A percentile compares a stretch with the other conserved stretches of the same genome.
Conservation (phyloP, 1,140 invertebrate species). For the Leptopilina clavipes region DNA sequence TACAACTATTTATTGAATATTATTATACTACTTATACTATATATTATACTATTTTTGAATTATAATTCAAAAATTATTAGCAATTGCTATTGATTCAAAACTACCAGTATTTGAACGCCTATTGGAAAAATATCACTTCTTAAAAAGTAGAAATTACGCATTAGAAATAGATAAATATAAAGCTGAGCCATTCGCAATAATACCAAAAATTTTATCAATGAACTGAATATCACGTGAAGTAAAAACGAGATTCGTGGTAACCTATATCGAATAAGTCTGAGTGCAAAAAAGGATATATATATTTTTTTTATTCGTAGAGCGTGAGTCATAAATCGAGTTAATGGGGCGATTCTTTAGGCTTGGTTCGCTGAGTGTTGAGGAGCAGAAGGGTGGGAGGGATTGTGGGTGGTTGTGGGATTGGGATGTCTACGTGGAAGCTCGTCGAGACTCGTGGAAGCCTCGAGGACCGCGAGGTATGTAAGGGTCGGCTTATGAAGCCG, state of each 20-base stretch:
- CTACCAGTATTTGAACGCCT: too few species aligned
- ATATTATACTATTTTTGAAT: too few species aligned
- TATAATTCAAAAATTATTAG: too few species aligned
- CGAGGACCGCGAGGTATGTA: constrained; percentile 55
- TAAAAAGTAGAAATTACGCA: too few species aligned
- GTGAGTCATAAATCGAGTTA: constrained; percentile 49
- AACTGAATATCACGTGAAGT: too few species aligned
- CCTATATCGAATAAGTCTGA: background rate
- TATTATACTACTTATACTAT: too few species aligned
- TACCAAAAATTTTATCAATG: too few species aligned
- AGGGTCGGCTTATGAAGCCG: constrained; percentile 59
- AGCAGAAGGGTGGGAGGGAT: constrained; percentile 31
- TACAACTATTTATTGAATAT: too few species aligned
- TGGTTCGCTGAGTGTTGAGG: constrained; percentile 47
- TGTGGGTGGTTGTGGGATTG: constrained; percentile 36
- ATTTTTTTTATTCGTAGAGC: background rate
- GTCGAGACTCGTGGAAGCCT: background rate
- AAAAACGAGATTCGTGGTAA: background rate
- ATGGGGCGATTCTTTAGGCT: constrained; percentile 54
- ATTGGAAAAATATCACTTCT: too few species aligned
- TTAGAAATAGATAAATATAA: too few species aligned
- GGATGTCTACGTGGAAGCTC: constrained; percentile 16
- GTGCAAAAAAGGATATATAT: constrained; percentile 1
- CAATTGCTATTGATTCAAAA: too few species aligned
- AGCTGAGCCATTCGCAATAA: too few species aligned